Evolutionary conservation across 1,140 invertebrate species (phyloP).

Genomic region (Listronotus oregonensis): DNA sequence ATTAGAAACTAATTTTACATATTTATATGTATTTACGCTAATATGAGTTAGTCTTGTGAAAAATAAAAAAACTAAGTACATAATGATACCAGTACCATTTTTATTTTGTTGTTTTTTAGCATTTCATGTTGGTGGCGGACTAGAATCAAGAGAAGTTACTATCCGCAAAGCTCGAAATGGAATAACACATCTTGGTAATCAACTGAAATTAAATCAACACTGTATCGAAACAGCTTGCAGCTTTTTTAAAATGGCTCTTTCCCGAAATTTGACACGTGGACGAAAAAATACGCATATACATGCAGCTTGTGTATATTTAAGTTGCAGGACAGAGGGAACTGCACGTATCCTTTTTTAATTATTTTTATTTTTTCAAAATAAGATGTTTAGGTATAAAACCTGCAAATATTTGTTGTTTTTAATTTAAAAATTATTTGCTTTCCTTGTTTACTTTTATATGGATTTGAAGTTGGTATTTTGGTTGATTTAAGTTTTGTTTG

Average conservation of each 20-base stretch:
- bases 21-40: too few species aligned
- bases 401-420: too few species aligned
- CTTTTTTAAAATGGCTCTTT: slow-evolving; percentile 97
- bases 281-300: slow-evolving; percentile 89
- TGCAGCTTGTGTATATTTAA: slow-evolving; percentile 97
- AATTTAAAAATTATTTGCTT: too few species aligned
- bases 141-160: slow-evolving; percentile 83
- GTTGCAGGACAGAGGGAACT: slow-evolving; percentile 91
- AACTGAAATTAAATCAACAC: slow-evolving; percentile 75
- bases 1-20: too few species aligned
- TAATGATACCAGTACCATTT: background rate
- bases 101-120: slow-evolving; percentile 56
- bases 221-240: slow-evolving; percentile 91
- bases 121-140: slow-evolving; percentile 79
- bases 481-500: too few species aligned
- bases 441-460: too few species aligned
- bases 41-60: too few species aligned
- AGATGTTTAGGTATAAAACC: too few species aligned
- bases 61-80: too few species aligned
- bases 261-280: slow-evolving; percentile 85
- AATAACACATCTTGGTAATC: slow-evolving; percentile 78
- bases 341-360: slow-evolving; percentile 79
- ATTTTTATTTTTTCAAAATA: too few species aligned
- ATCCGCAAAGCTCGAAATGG: slow-evolving; percentile 81
- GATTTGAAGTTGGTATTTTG: too few species aligned